Evolutionary conservation across 2,113 vertebrate genomes (phyloP).

Genomic region (Brevimyrus niger): DNA sequence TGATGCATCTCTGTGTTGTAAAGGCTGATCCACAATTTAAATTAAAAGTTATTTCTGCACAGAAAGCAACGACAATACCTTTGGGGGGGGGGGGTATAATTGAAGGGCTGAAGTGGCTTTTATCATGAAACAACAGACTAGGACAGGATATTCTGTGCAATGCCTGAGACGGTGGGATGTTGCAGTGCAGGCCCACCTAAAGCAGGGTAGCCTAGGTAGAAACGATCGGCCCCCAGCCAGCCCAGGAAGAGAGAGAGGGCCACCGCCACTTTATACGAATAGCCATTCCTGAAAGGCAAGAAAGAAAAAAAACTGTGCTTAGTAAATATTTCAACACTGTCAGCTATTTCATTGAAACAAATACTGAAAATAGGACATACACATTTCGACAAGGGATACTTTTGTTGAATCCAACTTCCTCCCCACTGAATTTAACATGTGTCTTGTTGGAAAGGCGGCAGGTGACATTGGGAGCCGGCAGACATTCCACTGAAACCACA

Average conservation of each 20-base stretch:
- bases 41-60: background rate
- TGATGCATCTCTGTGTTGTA: background rate
- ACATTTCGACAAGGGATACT: conserved; percentile 83
- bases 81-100: no score
- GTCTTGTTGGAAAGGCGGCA: conserved; percentile 76
- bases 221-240: conserved; percentile 94
- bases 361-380: conserved; percentile 62
- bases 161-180: background rate
- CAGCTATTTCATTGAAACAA: background rate
- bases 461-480: conserved; percentile 84
- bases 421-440: conserved; percentile 75
- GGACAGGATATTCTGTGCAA: background rate
- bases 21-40: background rate
- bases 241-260: conserved; percentile 93
- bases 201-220: conserved; percentile 95
- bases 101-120: background rate
- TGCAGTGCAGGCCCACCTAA: conserved; percentile 67
- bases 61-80: background rate
- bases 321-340: background rate
- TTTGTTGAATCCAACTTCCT: conserved; percentile 81
- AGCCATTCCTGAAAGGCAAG: conserved; percentile 74
- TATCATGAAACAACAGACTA: background rate
- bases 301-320: conserved; percentile 1
- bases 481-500: conserved; percentile 70
- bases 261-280: conserved; percentile 93